These are phyloP conservation scores for Aporophyla lueneburgensis DNA, from an alignment of 2,888 invertebrate species.

Conservation along the genomic window DNA sequence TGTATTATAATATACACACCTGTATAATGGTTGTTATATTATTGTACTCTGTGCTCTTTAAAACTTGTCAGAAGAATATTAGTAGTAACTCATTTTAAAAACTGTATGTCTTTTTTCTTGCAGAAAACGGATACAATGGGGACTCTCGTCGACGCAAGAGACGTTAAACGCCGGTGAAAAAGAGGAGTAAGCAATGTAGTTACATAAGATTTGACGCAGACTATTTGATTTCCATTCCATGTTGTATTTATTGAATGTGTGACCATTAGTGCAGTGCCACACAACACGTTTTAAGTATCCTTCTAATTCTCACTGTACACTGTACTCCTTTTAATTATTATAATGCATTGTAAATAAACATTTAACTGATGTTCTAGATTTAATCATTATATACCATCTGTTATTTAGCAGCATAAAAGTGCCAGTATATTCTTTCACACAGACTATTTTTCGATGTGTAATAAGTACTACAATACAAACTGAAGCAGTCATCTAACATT, in stretches of 20 bases:
- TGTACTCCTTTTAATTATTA: conserved; percentile 30
- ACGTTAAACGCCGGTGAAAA: conserved; percentile 77
- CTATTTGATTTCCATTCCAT: conserved; percentile 79
- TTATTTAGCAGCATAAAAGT: conserved; percentile 50
- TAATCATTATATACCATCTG: conserved; percentile 26
- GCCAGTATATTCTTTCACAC: conserved; percentile 38
- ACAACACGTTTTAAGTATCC: conserved; percentile 35
- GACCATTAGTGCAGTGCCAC: conserved; percentile 55
- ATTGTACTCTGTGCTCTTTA: conserved; percentile 60
- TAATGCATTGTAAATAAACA: conserved; percentile 59
- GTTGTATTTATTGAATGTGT: conserved; percentile 70
- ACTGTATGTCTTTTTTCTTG: conserved; percentile 72
- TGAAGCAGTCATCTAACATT: conserved; percentile 11
- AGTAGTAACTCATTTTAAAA: conserved; percentile 37
- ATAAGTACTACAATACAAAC: conserved; percentile 22
- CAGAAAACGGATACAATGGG: conserved; percentile 89
- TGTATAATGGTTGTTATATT: conserved; percentile 64
- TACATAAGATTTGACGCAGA: conserved; percentile 63
- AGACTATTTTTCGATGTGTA: conserved; percentile 46
- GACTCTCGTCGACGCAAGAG: conserved; percentile 88
- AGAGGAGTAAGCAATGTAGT: conserved; percentile 55
- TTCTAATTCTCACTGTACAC: conserved; percentile 33
- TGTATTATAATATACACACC: conserved; percentile 59
- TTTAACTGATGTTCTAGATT: conserved; percentile 39
- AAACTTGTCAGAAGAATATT: conserved; percentile 56